These are phyloP conservation scores for Spilogale gracilis DNA, from an alignment of 2,113 vertebrate genomes.

Conservation along the genomic window DNA sequence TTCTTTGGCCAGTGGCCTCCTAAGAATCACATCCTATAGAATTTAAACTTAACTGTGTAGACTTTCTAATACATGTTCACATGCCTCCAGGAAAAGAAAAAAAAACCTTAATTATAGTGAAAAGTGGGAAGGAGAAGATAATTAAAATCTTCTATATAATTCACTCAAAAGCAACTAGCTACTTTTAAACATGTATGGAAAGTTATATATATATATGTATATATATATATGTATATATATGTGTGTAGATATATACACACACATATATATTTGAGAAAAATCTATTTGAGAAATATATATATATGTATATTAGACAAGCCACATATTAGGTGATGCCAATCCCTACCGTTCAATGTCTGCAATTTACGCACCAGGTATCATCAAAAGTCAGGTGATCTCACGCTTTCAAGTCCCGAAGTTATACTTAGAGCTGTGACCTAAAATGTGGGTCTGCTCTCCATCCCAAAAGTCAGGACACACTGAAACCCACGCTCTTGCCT, in stretches of 20 bases:
- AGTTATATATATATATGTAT: not conserved
- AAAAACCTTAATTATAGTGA: not conserved
- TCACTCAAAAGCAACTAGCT: conserved; percentile 57
- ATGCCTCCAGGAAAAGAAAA: not conserved
- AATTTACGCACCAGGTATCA: conserved; percentile 62
- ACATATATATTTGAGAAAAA: not conserved
- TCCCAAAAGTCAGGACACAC: not conserved
- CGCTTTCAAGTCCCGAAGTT: not conserved
- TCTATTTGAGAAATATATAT: not conserved
- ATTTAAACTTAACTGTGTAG: not conserved
- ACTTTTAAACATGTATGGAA: conserved; percentile 46
- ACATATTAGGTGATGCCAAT: conserved; percentile 13
- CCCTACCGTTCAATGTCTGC: conserved; percentile 35
- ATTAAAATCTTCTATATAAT: conserved; percentile 30
- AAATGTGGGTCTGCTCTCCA: not conserved
- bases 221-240: not conserved
- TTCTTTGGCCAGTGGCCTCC: conserved; percentile 43
- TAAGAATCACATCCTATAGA: not conserved
- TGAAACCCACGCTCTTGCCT: not conserved
- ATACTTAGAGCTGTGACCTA: not conserved
- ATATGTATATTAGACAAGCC: not conserved
- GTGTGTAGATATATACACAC: not conserved
- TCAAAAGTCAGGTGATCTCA: conserved; percentile 6
- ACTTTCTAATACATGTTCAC: not conserved
- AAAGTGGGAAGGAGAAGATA: not conserved